These are phyloP conservation scores for Podiceps cristatus DNA, from an alignment of 2,113 vertebrate species.

Conservation along the genomic window DNA sequence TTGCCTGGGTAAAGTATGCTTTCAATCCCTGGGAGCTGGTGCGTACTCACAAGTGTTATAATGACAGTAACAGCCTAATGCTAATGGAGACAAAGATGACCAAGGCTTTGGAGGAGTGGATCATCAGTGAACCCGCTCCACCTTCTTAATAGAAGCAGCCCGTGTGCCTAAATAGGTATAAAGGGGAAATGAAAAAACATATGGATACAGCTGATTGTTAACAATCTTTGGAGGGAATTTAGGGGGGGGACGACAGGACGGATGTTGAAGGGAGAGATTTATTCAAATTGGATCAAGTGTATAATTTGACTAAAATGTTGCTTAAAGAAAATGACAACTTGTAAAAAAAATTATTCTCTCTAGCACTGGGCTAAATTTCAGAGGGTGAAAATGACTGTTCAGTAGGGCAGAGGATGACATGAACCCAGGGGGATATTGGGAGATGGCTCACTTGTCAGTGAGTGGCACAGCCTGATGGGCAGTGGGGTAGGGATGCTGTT, in stretches of 20 bases:
- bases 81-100: background rate
- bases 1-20: background rate
- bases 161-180: background rate
- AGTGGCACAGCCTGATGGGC: background rate
- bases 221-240: background rate
- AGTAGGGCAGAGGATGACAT: background rate
- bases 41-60: background rate
- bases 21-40: background rate
- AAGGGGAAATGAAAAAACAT: background rate
- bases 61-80: background rate
- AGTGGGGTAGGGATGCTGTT: fast-evolving
- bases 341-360: background rate
- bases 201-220: background rate
- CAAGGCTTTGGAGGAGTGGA: background rate
- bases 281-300: background rate
- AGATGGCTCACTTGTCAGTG: background rate
- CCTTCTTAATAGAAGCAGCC: background rate
- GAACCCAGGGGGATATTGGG: background rate
- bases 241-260: background rate
- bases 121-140: background rate
- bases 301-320: background rate
- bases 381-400: background rate
- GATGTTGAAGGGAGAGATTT: background rate
- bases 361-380: background rate
- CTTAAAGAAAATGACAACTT: background rate